A percentile compares a stretch with the other conserved stretches of the same genome.
Conservation (phyloP, 2,113 vertebrate species). For the Dolichallabes microphthalmus region DNA sequence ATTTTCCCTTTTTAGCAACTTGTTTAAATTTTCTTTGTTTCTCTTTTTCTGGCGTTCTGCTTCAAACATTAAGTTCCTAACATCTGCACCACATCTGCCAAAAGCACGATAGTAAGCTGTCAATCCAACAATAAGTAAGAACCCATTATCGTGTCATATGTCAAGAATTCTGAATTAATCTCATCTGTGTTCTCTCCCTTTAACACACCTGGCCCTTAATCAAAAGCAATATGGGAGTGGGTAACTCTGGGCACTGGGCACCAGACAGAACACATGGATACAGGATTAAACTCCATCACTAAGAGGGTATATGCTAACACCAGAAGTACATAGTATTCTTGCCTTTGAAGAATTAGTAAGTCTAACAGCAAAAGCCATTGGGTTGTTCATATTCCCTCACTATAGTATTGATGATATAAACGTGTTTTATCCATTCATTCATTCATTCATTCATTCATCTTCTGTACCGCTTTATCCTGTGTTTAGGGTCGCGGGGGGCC, state of each 20-base stretch:
- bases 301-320: neutral
- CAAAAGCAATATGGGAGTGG: conserved; percentile 19
- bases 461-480: too few species aligned
- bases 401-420: neutral
- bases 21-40: conserved; percentile 5
- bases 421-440: too few species aligned
- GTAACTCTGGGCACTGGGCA: neutral
- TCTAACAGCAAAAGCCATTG: neutral
- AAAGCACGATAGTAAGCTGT: conserved; percentile 13
- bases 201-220: conserved; percentile 41
- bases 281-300: neutral
- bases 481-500: too few species aligned
- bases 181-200: conserved; percentile 38
- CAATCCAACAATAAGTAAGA: conserved; percentile 27
- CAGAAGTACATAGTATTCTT: neutral
- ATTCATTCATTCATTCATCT: too few species aligned
- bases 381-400: neutral
- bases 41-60: neutral
- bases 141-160: conserved; percentile 42
- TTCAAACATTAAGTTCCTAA: conserved; percentile 16
- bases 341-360: neutral
- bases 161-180: conserved; percentile 17
- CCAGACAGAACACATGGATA: conserved; percentile 15
- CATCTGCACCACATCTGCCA: conserved; percentile 23
- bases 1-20: conserved; percentile 15